Conservation (phyloP, 2,888 invertebrate genomes). For the Leucania comma region DNA sequence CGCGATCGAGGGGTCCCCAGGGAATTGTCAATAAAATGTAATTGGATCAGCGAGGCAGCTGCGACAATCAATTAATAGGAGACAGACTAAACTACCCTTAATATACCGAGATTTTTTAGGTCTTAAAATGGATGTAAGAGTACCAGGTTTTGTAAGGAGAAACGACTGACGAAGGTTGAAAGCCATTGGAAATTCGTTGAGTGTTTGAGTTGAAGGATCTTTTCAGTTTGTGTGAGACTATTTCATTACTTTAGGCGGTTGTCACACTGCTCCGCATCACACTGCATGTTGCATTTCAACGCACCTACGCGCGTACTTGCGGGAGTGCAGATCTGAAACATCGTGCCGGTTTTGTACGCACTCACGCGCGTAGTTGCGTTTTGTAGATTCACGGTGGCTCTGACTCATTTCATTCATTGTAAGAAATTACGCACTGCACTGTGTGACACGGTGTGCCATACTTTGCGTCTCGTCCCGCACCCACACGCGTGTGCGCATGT, state of each 20-base stretch:
- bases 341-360: too few species aligned
- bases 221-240: background rate
- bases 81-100: constrained; percentile 33
- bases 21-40: constrained; percentile 80
- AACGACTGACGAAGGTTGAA: background rate
- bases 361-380: too few species aligned
- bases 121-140: background rate
- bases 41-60: constrained; percentile 78
- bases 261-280: too few species aligned
- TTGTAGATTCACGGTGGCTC: too few species aligned
- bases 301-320: too few species aligned
- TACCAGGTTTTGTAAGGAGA: background rate
- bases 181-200: background rate
- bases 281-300: too few species aligned
- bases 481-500: too few species aligned
- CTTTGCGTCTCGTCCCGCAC: too few species aligned
- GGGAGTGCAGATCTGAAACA: too few species aligned
- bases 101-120: constrained; percentile 38
- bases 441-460: too few species aligned
- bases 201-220: background rate
- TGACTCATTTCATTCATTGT: too few species aligned
- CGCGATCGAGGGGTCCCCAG: constrained; percentile 56
- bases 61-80: constrained; percentile 73
- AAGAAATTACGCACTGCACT: too few species aligned
- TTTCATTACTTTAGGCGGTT: background rate